Base-by-base conservation (phyloP, 2,888 invertebrate species). In the Malacosoma neustria region DNA sequence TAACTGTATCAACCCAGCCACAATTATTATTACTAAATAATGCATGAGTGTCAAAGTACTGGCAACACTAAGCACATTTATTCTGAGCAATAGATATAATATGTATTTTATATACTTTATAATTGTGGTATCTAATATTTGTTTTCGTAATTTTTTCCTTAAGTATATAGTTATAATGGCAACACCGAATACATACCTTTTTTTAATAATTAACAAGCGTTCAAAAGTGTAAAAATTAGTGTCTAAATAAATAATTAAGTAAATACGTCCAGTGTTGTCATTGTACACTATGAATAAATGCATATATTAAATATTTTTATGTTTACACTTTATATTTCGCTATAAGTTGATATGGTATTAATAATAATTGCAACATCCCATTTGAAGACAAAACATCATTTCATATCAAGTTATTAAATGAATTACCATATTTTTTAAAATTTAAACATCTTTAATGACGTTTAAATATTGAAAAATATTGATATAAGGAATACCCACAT, bases 51-150 rank as follows among this genome's bases (percentile, higher is more conserved):
- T 42, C 49, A 41, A 46, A 47, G 49, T 47, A 54, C 30, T 30
- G 35, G 34, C 31, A 63, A 49, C 61, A 60, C 63, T 71, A 57
- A 22, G 22, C 22, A 22, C 22, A 22, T 22, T 22, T 22, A 22
- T 22, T 22, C 22, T 9, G 22, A 22, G 22, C 9, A 22, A 22
- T 22, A n/a, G 22, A 7, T 22, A 22, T 22, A 22, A 7, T 22
- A 22, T 22, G 5, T 22, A 22, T 22, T 54, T 53, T 54, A 51
- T 48, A 60, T 45, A 57, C 54, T 57, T 54, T 53, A 46, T 57
- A 52, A 59, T 57, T 50, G 50, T 80, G 77, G 74, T 77, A 76
- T 72, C 67, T 57, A 61, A 62, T 69, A 68, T 66, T 32, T 13
- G 32, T 32, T 7, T 32, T 13, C 6, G 13, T 64, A 66, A 55